Evolutionary conservation across 2,113 vertebrate species (phyloP).

Genomic region (Myanophis thanlyinensis): DNA sequence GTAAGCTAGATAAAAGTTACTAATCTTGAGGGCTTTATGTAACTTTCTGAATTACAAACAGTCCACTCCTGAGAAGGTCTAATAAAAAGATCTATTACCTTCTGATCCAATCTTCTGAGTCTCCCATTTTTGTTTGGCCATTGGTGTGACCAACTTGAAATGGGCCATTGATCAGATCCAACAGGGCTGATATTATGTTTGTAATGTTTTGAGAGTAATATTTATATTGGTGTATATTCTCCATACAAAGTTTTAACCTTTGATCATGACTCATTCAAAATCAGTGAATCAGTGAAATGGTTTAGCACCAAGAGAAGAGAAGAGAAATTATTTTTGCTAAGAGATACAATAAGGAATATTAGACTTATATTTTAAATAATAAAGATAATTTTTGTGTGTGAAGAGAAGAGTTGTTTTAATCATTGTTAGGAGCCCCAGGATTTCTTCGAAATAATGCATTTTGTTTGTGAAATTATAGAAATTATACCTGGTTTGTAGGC

Average conservation of each 20-base stretch:
- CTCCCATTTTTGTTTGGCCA: neutral
- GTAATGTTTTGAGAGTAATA: neutral
- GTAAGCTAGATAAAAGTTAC: neutral
- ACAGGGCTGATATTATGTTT: neutral
- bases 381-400: neutral
- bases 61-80: neutral
- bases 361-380: neutral
- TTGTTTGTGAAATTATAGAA: neutral
- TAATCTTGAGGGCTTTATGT: neutral
- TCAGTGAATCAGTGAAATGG: neutral
- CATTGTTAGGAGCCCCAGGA: neutral
- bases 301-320: neutral
- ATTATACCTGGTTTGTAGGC: neutral
- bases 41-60: neutral
- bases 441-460: neutral
- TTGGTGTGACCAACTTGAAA: neutral
- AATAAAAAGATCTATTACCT: neutral
- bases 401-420: neutral
- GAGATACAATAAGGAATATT: neutral
- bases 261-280: neutral
- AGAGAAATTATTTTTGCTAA: neutral
- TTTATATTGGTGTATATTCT: neutral
- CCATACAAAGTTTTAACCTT: neutral
- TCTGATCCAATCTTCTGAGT: neutral
- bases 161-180: neutral